These are phyloP conservation scores for Ceriagrion tenellum DNA, from an alignment of 2,888 invertebrate species.

Conservation along the genomic window DNA sequence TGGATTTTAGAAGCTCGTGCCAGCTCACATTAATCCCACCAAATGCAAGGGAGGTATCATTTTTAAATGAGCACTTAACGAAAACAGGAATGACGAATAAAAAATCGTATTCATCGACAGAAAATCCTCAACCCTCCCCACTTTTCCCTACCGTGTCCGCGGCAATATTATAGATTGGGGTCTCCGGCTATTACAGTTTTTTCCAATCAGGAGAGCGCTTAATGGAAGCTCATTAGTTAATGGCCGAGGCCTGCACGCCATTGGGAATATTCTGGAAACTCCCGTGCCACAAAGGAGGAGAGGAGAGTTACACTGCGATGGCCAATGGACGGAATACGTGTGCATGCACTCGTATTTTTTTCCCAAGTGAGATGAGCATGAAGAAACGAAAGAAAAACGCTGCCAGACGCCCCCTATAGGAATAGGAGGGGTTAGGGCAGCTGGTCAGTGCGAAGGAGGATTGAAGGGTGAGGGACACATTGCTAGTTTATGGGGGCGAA, in stretches of 20 bases:
- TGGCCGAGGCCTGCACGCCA: constrained; percentile 57
- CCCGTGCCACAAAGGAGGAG: constrained; percentile 31
- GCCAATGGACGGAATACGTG: constrained; percentile 19
- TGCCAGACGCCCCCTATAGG: background rate
- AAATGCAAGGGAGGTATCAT: background rate
- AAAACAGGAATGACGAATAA: background rate
- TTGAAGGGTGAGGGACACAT: background rate
- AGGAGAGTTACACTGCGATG: constrained; percentile 39
- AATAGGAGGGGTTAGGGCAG: background rate
- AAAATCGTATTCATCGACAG: background rate
- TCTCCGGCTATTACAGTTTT: constrained; percentile 40
- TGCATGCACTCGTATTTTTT: constrained; percentile 41
- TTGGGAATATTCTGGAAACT: constrained; percentile 58
- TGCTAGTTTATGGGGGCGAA: background rate
- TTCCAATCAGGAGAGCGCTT: constrained; percentile 55
- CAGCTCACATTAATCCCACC: background rate
- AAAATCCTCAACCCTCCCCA: background rate
- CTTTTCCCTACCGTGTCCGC: constrained; percentile 7
- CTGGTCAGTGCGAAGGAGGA: background rate
- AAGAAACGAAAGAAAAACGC: constrained; percentile 26
- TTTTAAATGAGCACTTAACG: constrained; percentile 1
- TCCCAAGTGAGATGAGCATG: background rate
- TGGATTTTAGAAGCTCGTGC: background rate
- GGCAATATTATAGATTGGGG: constrained; percentile 66
- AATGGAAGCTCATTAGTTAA: constrained; percentile 65